phyloP scores from a whole-genome alignment of 2,113 vertebrate genomes.

The Morone saxatilis region DNA sequence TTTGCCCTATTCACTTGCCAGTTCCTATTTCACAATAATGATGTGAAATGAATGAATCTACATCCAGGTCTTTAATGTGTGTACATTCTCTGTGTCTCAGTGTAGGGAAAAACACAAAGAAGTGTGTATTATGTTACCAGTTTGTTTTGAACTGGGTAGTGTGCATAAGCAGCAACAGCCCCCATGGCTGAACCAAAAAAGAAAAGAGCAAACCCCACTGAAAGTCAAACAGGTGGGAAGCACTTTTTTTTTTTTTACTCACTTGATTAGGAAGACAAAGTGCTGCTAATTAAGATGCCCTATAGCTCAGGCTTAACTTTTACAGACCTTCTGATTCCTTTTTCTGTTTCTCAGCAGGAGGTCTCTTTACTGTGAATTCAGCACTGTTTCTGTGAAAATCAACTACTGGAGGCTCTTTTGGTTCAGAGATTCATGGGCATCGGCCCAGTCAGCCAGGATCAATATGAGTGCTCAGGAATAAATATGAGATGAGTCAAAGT shows the following conservation, averaged over 20 bases:
- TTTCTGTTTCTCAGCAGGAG: conserved; percentile 30
- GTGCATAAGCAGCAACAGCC: conserved; percentile 1
- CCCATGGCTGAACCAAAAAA: background rate
- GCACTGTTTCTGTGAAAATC: conserved; percentile 38
- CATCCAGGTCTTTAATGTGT: background rate
- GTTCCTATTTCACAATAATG: conserved; percentile 21
- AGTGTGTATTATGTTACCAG: background rate
- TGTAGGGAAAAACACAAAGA: background rate
- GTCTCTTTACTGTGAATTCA: background rate
- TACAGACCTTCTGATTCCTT: conserved; percentile 12
- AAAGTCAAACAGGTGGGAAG: background rate
- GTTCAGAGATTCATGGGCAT: background rate
- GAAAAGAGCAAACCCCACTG: background rate
- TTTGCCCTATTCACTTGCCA: background rate
- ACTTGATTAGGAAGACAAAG: conserved; percentile 5
- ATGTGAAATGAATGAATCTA: background rate
- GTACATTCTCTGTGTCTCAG: background rate
- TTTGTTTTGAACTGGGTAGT: conserved; percentile 12
- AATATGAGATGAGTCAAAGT: conserved; percentile 5
- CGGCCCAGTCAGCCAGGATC: conserved; percentile 22
- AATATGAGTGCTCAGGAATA: conserved; percentile 6
- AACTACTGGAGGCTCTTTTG: conserved; percentile 14
- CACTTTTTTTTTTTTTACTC: background rate
- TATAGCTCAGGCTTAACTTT: background rate
- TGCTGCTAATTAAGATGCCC: conserved; percentile 16